Percentiles rank a stretch among this genome's conserved stretches.
Conservation (phyloP, 2,888 invertebrate species). For the Lepidochrysops patricia region DNA sequence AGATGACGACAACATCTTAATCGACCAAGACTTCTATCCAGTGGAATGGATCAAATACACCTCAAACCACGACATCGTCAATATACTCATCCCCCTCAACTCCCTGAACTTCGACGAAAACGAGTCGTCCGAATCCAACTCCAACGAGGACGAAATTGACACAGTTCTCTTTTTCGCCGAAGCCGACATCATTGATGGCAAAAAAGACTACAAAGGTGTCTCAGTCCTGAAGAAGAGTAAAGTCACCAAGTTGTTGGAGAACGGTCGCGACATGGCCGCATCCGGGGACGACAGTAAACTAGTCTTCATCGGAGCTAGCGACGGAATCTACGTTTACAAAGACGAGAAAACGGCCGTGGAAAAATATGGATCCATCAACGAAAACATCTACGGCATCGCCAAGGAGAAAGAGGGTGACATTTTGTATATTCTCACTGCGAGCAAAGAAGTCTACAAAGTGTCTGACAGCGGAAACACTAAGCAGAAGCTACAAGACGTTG, state of each 20-base stretch:
- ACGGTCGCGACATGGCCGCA: conserved; percentile 36
- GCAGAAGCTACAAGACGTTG: conserved; percentile 34
- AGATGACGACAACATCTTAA: conserved; percentile 19
- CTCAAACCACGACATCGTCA: conserved; percentile 28
- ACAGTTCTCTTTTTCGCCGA: conserved; percentile 27
- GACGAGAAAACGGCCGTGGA: conserved; percentile 20
- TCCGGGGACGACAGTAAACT: conserved; percentile 31
- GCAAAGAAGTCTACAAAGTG: conserved; percentile 43
- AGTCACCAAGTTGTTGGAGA: conserved; percentile 34
- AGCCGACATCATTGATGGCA: conserved; percentile 25
- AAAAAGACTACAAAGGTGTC: conserved; percentile 31
- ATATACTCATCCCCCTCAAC: conserved; percentile 27
- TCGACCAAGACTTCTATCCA: conserved; percentile 19
- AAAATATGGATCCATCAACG: conserved; percentile 29
- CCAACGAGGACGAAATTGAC: conserved; percentile 18
- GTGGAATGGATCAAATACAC: conserved; percentile 21
- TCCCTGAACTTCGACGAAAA: conserved; percentile 23
- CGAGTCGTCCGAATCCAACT: conserved; percentile 16
- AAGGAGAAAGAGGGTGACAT: conserved; percentile 26
- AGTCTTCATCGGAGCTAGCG: conserved; percentile 39
- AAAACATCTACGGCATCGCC: conserved; percentile 28
- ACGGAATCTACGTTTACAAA: conserved; percentile 42
- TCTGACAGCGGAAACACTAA: conserved; percentile 43
- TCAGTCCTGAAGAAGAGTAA: conserved; percentile 29
- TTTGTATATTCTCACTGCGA: conserved; percentile 44